Evolutionary conservation across 2,888 invertebrate species (phyloP), one percentile per base, ranked within the genome.

Genomic region (Cybosia mesomella): DNA sequence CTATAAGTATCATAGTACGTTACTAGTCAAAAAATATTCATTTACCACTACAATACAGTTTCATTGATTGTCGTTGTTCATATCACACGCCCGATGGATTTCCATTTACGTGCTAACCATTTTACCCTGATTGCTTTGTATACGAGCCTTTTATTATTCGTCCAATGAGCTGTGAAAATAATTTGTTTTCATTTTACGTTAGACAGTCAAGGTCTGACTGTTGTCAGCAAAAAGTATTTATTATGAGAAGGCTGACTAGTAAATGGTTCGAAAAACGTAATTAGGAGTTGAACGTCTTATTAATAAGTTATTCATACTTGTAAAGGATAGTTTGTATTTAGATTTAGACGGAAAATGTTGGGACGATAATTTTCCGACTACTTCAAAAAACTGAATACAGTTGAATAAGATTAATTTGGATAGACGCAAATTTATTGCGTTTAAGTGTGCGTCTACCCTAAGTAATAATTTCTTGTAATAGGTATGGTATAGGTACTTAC

Each of bases 91-190:
- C 76, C 80, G 75, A 87, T 88, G 89, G 91, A 90, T 92, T 91
- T 87, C 79, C 84, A 90, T 92, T 92, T 88, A 89, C 91, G 24
- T 89, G 87, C 80, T 90, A 89, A 92, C 87, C 88, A 89, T 88
- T 91, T 88, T 84, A 85, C 83, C 83, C 75, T 81, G 87, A 92
- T 91, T 89, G 89, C 89, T 88, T 87, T 85, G 85, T 84, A 84
- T 78, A 81, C 72, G 76, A 73, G 61, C 74, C 85, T 84, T 89
- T 89, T 91, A 88, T 88, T 86, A 87, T 87, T 78, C 80, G 74
- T 65, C 82, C 84, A 85, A 88, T 89, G 85, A 85, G 82, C 82
- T 83, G 85, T 82, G 81, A 86, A 89, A 85, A 83, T 75, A 87
- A 73, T 76, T 75, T 72, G 32, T 55, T 61, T 36, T 36, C 39